Evolutionary conservation across 1,140 invertebrate species (phyloP).

Genomic region (Phymastichus coffea): DNA sequence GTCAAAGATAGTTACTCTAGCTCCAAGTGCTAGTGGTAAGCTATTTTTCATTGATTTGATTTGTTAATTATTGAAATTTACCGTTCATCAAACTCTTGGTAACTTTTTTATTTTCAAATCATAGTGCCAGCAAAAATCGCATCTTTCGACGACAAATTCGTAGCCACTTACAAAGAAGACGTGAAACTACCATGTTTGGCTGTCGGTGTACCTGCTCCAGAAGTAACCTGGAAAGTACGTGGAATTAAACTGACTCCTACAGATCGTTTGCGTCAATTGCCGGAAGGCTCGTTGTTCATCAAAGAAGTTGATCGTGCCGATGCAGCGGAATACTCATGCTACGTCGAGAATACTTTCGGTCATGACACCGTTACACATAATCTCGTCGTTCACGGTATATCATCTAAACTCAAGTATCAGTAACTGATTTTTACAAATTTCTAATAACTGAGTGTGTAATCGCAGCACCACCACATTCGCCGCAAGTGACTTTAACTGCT

Average conservation of each 20-base stretch:
- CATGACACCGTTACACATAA: slow-evolving; percentile 89
- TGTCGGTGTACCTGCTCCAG: slow-evolving; percentile 84
- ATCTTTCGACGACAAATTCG: slow-evolving; percentile 88
- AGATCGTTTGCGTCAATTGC: slow-evolving; percentile 78
- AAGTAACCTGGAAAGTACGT: slow-evolving; percentile 83
- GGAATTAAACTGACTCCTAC: slow-evolving; percentile 66
- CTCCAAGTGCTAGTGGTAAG: slow-evolving; percentile 77
- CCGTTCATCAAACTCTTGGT: not conserved
- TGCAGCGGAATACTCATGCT: slow-evolving; percentile 87
- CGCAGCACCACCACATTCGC: slow-evolving; percentile 79
- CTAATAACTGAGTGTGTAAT: too few relatives aligned
- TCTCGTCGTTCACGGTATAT: slow-evolving; percentile 78
- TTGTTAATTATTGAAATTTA: too few relatives aligned
- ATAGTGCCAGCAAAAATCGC: slow-evolving; percentile 89
- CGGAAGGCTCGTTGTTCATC: slow-evolving; percentile 88
- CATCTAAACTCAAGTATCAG: too few relatives aligned
- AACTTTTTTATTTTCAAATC: not conserved
- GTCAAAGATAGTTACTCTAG: slow-evolving; percentile 80
- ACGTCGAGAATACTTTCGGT: slow-evolving; percentile 90
- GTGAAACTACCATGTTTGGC: slow-evolving; percentile 88
- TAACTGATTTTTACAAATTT: too few relatives aligned
- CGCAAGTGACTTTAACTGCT: slow-evolving; percentile 74
- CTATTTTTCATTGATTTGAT: too few relatives aligned
- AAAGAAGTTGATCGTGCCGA: slow-evolving; percentile 85
- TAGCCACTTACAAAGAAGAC: slow-evolving; percentile 87